Evolutionary conservation across 1,140 invertebrate species (phyloP).

Genomic region (Calycopis cecrops): DNA sequence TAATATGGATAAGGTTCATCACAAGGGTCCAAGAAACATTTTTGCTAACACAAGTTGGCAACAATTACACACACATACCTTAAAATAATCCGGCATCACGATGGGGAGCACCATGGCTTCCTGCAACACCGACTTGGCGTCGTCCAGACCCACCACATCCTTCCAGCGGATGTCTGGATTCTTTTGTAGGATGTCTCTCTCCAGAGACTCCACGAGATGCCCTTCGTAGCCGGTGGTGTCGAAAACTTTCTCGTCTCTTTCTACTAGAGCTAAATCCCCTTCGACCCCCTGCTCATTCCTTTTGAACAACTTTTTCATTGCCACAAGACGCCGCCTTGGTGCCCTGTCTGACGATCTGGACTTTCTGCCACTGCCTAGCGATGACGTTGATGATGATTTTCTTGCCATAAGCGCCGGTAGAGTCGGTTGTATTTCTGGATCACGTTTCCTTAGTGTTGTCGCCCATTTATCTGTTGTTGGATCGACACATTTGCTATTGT

Average conservation of each 20-base stretch:
- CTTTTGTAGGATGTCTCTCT: slow-evolving; percentile 97
- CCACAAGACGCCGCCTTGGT: slow-evolving; percentile 49
- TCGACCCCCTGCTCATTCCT: slow-evolving; percentile 51
- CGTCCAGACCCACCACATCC: slow-evolving; percentile 96
- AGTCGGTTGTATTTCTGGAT: slow-evolving; percentile 80
- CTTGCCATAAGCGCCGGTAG: slow-evolving; percentile 76
- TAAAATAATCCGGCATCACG: slow-evolving; percentile 99
- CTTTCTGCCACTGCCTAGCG: slow-evolving; percentile 64
- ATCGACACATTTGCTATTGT: slow-evolving; percentile 51
- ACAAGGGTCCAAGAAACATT: too few species aligned
- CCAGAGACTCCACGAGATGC: slow-evolving; percentile 87
- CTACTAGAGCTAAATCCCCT: slow-evolving; percentile 51
- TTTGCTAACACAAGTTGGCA: not conserved
- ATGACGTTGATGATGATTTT: slow-evolving; percentile 53
- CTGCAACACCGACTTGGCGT: slow-evolving; percentile 95
- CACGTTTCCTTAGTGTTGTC: slow-evolving; percentile 77
- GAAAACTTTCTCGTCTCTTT: slow-evolving; percentile 80
- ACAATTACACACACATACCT: slow-evolving; percentile 68
- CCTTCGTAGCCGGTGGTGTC: slow-evolving; percentile 84
- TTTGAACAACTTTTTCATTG: slow-evolving; percentile 56
- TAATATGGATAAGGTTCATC: too few species aligned
- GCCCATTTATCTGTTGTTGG: slow-evolving; percentile 76
- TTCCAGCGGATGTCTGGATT: slow-evolving; percentile 97
- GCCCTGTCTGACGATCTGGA: slow-evolving; percentile 75
- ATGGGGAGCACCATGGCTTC: slow-evolving; percentile 98